Conservation (phyloP, 2,888 invertebrate genomes). For the Muschampia plurimacula region DNA sequence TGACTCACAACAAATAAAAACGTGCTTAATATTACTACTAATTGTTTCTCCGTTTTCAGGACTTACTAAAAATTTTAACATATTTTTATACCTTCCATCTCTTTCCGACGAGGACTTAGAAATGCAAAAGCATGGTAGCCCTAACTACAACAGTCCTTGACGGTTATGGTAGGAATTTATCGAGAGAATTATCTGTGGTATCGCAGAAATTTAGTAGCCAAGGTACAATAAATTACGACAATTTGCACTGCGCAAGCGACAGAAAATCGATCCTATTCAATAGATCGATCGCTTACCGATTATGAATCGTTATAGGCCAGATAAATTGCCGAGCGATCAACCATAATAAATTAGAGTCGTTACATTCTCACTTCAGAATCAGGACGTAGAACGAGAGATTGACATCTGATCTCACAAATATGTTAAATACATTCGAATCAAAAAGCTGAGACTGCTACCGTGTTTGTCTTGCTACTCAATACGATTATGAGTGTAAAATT, state of each 20-base stretch:
- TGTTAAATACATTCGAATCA: background rate
- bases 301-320: constrained; percentile 38
- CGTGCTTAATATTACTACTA: too few relatives aligned
- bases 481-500: too few relatives aligned
- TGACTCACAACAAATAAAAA: too few relatives aligned
- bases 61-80: too few relatives aligned
- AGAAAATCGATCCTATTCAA: constrained; percentile 41
- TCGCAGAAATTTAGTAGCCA: constrained; percentile 39
- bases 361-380: constrained; percentile 35
- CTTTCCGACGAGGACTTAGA: too few relatives aligned
- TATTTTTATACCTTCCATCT: too few relatives aligned
- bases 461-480: too few relatives aligned
- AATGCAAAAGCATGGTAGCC: too few relatives aligned
- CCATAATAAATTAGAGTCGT: constrained; percentile 37
- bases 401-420: constrained; percentile 5
- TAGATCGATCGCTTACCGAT: constrained; percentile 41
- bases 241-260: constrained; percentile 41
- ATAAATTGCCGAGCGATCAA: constrained; percentile 37
- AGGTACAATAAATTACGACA: constrained; percentile 37
- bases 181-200: constrained; percentile 30
- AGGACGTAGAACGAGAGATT: constrained; percentile 27
- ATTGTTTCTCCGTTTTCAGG: too few relatives aligned
- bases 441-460: background rate
- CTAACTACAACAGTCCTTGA: background rate
- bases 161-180: constrained; percentile 25